phyloP scores from a whole-genome alignment of 2,113 vertebrate genomes.

The Gymnobelideus leadbeateri region DNA sequence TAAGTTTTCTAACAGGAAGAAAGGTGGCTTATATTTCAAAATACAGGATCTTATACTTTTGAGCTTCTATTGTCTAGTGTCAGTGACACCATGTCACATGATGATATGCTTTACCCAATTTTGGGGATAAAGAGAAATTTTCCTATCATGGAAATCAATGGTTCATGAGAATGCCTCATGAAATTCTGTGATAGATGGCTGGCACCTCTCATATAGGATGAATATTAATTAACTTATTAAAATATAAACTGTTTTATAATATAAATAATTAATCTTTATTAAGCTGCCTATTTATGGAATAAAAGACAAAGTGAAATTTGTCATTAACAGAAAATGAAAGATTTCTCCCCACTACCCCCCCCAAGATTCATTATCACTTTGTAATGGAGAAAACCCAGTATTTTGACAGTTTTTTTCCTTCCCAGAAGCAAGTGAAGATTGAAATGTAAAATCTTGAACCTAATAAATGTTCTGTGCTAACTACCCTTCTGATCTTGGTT shows the following conservation, averaged over 20 bases:
- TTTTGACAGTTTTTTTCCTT: slow-evolving; percentile 62
- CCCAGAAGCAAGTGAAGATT: slow-evolving; percentile 65
- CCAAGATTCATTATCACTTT: slow-evolving; percentile 78
- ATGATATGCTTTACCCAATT: background rate
- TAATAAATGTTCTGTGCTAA: slow-evolving; percentile 50
- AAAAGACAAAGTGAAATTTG: slow-evolving; percentile 76
- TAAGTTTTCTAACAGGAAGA: too few relatives aligned
- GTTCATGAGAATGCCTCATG: background rate
- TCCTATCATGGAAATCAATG: background rate
- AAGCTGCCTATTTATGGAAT: slow-evolving; percentile 78
- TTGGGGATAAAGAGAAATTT: background rate
- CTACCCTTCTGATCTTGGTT: background rate
- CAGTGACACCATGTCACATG: background rate
- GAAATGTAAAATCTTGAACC: slow-evolving; percentile 59
- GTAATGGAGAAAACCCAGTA: slow-evolving; percentile 52
- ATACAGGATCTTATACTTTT: background rate
- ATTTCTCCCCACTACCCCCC: slow-evolving; percentile 67
- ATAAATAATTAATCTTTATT: slow-evolving; percentile 79
- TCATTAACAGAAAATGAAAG: slow-evolving; percentile 77
- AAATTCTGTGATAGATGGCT: background rate
- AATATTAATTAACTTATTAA: slow-evolving; percentile 15
- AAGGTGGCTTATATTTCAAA: background rate
- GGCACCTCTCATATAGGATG: background rate
- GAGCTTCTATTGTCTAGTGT: background rate
- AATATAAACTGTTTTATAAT: slow-evolving; percentile 69